These are phyloP conservation scores for Ceriagrion tenellum DNA, from an alignment of 2,888 invertebrate genomes.

Conservation along the genomic window DNA sequence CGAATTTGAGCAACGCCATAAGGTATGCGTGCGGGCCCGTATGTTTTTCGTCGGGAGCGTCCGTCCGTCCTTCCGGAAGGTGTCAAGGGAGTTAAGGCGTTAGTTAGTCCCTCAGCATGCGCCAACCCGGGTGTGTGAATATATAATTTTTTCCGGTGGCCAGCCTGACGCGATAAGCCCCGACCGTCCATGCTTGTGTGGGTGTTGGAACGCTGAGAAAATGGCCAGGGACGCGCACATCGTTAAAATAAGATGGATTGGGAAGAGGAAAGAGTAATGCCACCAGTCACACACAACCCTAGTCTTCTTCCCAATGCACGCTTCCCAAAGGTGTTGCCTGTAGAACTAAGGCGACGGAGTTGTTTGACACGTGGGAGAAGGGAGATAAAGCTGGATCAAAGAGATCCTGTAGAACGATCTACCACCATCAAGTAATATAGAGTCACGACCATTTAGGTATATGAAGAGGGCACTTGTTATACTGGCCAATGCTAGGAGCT, in stretches of 20 bases:
- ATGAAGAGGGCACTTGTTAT: too few species aligned
- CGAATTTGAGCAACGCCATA: background rate
- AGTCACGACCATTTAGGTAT: too few species aligned
- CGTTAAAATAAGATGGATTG: slow-evolving; percentile 50
- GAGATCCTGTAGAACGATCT: too few species aligned
- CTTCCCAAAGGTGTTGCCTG: background rate
- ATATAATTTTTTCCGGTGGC: slow-evolving; percentile 14
- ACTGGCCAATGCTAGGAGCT: too few species aligned
- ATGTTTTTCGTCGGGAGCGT: background rate
- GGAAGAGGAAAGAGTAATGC: background rate
- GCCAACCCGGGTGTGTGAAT: slow-evolving; percentile 17
- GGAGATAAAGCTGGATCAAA: too few species aligned
- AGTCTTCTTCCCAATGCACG: background rate
- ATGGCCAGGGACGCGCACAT: slow-evolving; percentile 46
- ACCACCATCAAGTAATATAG: too few species aligned
- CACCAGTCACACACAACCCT: background rate
- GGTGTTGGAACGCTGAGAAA: slow-evolving; percentile 48
- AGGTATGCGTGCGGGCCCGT: background rate
- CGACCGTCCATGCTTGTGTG: background rate
- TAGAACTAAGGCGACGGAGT: background rate
- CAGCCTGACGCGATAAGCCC: slow-evolving; percentile 56
- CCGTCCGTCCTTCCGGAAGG: background rate
- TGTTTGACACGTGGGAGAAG: background rate
- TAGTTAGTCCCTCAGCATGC: background rate
- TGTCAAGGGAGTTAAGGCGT: background rate